These are phyloP conservation scores for Thomomys bottae DNA, from an alignment of 2,113 vertebrate genomes.

Conservation along the genomic window DNA sequence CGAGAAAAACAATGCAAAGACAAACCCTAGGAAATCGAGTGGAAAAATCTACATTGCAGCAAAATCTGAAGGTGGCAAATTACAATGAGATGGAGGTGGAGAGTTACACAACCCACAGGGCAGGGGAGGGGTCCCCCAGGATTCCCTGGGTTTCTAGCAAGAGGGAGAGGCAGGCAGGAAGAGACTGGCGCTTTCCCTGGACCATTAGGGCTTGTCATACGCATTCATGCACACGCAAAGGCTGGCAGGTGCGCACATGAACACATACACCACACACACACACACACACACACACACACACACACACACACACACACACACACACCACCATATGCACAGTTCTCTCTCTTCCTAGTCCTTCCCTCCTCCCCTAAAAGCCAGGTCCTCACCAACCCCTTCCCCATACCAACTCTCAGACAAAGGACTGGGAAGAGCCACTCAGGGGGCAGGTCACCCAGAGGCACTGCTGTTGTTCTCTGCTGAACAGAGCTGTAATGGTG, in stretches of 20 bases:
- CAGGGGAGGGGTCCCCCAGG: background rate
- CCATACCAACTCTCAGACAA: background rate
- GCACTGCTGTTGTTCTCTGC: too few species aligned
- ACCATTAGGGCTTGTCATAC: too few species aligned
- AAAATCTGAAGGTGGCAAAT: slow-evolving; percentile 50
- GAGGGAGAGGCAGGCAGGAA: background rate
- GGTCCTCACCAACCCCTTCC: background rate
- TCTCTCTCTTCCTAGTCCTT: background rate
- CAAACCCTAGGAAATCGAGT: slow-evolving; percentile 68
- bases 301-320: accelerated
- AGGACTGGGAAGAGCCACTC: background rate
- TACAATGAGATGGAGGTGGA: background rate
- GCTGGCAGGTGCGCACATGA: accelerated
- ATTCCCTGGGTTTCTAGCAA: background rate
- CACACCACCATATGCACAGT: background rate
- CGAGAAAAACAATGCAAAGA: slow-evolving; percentile 61
- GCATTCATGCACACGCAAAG: accelerated
- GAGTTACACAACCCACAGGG: background rate
- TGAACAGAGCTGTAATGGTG: accelerated
- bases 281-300: background rate
- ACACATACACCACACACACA: accelerated
- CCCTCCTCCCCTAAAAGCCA: background rate
- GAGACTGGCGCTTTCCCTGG: background rate
- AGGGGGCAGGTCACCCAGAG: too few species aligned
- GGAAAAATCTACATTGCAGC: slow-evolving; percentile 62